phyloP scores from a whole-genome alignment of 2,797 vertebrate genomes.

The Cyclura pinguis region DNA sequence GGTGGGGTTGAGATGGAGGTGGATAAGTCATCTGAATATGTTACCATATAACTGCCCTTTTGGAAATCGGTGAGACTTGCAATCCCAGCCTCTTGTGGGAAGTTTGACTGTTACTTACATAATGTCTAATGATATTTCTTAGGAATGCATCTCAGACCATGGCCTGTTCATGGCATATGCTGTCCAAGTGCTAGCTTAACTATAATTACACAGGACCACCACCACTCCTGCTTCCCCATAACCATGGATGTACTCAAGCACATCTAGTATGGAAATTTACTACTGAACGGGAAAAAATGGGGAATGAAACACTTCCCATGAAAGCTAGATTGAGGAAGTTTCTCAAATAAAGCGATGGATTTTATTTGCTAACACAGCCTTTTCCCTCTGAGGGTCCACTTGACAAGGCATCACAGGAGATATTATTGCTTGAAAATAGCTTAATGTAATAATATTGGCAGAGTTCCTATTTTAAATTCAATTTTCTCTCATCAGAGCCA shows the following conservation, averaged over 20 bases:
- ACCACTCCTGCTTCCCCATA: too few species aligned
- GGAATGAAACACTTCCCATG: background rate
- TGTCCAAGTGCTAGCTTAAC: background rate
- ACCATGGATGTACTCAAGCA: background rate
- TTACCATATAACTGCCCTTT: background rate
- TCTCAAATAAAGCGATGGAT: background rate
- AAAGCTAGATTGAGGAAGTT: background rate
- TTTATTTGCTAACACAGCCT: constrained; percentile 16
- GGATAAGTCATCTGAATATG: background rate
- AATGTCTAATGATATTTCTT: background rate
- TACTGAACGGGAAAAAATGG: background rate
- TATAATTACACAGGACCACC: background rate
- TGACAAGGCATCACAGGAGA: constrained; percentile 20
- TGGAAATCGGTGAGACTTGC: too few species aligned
- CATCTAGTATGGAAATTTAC: background rate
- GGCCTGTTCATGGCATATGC: too few species aligned
- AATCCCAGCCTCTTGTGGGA: too few species aligned
- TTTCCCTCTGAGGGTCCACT: background rate
- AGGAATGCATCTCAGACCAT: background rate
- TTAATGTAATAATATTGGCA: constrained; percentile 38
- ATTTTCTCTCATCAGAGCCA: constrained; percentile 48
- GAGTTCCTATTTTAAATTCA: constrained; percentile 43
- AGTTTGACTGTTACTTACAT: background rate
- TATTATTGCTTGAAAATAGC: constrained; percentile 26
- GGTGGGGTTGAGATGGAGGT: too few species aligned